Conservation (phyloP, 2,797 vertebrate genomes). For the Pseudocheirus occidentalis region DNA sequence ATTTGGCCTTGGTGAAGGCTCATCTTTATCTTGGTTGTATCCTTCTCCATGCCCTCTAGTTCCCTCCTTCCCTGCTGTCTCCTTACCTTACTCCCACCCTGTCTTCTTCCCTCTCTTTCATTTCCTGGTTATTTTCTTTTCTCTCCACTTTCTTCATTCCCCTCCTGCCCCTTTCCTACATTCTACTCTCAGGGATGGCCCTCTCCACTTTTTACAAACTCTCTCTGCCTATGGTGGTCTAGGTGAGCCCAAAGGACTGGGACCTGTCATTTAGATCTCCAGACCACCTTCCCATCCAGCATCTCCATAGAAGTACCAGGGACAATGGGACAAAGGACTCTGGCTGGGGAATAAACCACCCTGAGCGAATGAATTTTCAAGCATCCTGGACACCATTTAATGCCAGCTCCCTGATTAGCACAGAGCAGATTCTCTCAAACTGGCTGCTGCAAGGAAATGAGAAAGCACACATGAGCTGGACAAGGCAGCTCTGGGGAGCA, state of each 20-base stretch:
- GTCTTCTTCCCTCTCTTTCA: not conserved
- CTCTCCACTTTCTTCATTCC: not conserved
- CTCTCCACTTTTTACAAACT: not conserved
- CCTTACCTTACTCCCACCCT: not conserved
- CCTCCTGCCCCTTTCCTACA: not conserved
- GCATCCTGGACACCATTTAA: not conserved
- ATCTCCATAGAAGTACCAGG: not conserved
- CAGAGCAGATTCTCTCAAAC: not conserved
- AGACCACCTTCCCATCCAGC: not conserved
- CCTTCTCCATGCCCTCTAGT: not conserved
- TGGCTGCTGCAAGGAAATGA: not conserved
- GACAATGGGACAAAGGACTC: not conserved
- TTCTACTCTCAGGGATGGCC: not conserved
- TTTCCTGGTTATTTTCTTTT: not conserved
- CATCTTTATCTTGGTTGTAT: not conserved
- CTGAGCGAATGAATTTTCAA: conserved; percentile 17
- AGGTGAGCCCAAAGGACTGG: not conserved
- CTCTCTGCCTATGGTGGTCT: not conserved
- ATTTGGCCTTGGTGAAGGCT: too few species aligned
- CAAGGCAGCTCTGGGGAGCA: not conserved
- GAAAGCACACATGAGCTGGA: not conserved
- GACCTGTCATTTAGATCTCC: not conserved
- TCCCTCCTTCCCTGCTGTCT: not conserved
- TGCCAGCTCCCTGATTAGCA: not conserved
- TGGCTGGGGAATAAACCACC: fast-evolving